Evolutionary conservation across 1,140 invertebrate species (phyloP).

Genomic region (Pachypeltis micranthus): DNA sequence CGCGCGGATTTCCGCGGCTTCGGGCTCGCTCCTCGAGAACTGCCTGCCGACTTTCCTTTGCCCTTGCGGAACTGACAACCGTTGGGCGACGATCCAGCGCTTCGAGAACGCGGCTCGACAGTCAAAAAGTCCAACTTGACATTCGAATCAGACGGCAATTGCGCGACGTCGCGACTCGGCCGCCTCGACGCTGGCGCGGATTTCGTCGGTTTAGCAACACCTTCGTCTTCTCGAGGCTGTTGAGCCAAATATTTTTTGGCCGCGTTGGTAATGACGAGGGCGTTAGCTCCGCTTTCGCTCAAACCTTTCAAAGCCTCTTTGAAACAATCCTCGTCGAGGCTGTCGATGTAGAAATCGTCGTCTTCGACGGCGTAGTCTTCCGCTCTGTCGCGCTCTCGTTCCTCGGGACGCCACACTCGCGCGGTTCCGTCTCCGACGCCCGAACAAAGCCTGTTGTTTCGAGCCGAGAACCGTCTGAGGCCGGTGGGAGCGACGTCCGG

Average conservation of each 20-base stretch:
- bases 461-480: too few species aligned
- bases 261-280: not conserved
- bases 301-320: constrained; percentile 3
- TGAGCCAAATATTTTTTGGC: not conserved
- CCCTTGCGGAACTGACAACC: not conserved
- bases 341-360: constrained; percentile 1
- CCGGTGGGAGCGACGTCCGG: not conserved
- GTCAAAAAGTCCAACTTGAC: not conserved
- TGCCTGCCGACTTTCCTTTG: not conserved
- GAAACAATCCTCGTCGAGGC: not conserved
- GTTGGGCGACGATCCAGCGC: not conserved
- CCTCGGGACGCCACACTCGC: too few species aligned
- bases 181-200: not conserved
- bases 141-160: not conserved
- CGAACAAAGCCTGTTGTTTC: too few species aligned
- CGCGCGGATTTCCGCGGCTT: not conserved
- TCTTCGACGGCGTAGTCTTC: constrained; percentile 1
- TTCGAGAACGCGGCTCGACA: not conserved
- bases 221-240: too few species aligned
- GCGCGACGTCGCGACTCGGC: not conserved
- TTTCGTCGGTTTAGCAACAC: too few species aligned
- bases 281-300: not conserved
- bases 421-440: too few species aligned
- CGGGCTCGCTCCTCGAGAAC: not conserved
- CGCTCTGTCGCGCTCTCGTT: not conserved